These are phyloP conservation scores for Colius striatus DNA, from an alignment of 2,113 vertebrate species.

Conservation along the genomic window DNA sequence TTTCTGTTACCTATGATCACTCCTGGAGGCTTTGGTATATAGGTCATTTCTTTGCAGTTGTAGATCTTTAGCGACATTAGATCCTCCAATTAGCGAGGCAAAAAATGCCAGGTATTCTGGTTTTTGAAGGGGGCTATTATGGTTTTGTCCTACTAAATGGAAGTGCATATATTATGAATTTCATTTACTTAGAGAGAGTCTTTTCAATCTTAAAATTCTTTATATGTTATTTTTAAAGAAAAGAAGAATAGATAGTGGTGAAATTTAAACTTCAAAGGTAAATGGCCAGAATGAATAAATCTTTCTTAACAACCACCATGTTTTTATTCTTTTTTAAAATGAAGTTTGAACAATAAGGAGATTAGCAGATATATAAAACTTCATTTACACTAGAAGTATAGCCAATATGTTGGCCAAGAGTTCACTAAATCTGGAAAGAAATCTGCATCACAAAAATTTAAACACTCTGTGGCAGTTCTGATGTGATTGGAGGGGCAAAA, in stretches of 20 bases:
- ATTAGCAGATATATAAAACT: neutral
- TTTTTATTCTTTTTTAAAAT: neutral
- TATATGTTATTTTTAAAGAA: neutral
- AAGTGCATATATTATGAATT: neutral
- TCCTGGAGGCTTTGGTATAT: neutral
- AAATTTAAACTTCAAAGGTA: neutral
- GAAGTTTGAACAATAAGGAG: neutral
- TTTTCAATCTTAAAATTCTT: neutral
- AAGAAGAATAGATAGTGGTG: neutral
- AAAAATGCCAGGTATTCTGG: neutral
- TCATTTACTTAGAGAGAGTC: neutral
- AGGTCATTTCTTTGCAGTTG: neutral
- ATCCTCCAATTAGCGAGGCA: neutral
- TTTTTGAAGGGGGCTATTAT: neutral
- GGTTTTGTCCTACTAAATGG: neutral
- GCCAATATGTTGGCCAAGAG: neutral
- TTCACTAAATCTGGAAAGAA: neutral
- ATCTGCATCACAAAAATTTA: neutral
- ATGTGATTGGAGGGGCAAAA: neutral
- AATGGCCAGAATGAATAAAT: neutral
- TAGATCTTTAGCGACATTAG: neutral
- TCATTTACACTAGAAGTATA: neutral
- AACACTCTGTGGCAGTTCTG: neutral
- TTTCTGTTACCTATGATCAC: neutral
- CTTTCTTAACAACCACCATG: neutral